Evolutionary conservation across 1,140 invertebrate species (phyloP), one percentile per base, ranked within the genome.

Genomic region (Drosophila erecta): DNA sequence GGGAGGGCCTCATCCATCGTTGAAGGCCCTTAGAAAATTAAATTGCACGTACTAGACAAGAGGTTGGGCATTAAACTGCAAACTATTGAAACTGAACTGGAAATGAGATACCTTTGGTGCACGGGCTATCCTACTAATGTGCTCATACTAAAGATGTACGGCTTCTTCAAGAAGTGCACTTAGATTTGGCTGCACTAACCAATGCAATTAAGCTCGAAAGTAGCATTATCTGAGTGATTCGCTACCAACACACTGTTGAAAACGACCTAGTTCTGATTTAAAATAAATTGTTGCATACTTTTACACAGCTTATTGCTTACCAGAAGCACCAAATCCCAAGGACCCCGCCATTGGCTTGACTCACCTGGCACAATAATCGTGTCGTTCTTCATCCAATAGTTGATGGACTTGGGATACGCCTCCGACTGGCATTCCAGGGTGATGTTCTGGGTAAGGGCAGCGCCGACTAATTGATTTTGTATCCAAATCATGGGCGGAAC

Each of bases 401-500:
- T 97, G 73, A 97, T 97, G 51, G 96, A 97, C 92, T 96, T 96
- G 44, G 96, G 97, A 93, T 95, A 97, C 40, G 97, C 96, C 93
- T 97, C 96, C 14, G 96, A 97, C 90, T 96, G 94, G 89, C 97
- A 97, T 92, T 97, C 96, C 56, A 97, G 92, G 27, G 95, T 95
- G 55, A 92, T 92, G 70, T 95, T 94, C 86, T 96, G 95, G n/a
- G 95, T 95, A 85, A 96, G 94, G 65, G 95, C 94, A 2, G 95
- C 96, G 33, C 96, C 96, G 30, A 97, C 95, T 81, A 97, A 93
- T 93, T 97, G 96, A 93, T 97, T 96, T 90, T 95, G 96, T 90
- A 97, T 96, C 94, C 94, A 96, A 92, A 97, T 96, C 95, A 96
- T 96, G 50, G 96, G 96, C 37, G 96, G 95, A 94, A 97, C 96